Percentiles rank a stretch among this genome's conserved stretches.
Evolutionary conservation across 2,888 invertebrate genomes (phyloP).

Genomic region (Teinopalpus imperialis): DNA sequence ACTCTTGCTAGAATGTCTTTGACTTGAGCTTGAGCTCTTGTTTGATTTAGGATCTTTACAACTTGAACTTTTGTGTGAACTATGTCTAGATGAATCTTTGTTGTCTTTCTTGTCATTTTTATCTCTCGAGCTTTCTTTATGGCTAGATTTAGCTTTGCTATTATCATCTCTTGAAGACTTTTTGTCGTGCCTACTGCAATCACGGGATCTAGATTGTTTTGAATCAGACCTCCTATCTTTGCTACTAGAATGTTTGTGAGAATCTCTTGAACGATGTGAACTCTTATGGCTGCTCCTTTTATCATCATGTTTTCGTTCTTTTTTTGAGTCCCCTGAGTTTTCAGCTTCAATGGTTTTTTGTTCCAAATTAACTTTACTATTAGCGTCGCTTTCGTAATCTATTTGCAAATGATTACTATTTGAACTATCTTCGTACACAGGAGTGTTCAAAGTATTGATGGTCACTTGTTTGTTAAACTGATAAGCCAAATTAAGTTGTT

Average conservation of each 20-base stretch:
- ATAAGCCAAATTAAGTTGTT: constrained; percentile 52
- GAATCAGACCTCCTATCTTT: constrained; percentile 66
- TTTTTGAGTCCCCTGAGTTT: constrained; percentile 58
- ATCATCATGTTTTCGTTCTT: constrained; percentile 58
- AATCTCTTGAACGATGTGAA: constrained; percentile 67
- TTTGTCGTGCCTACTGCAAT: constrained; percentile 61
- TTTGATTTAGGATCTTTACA: constrained; percentile 63
- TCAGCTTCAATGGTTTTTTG: constrained; percentile 55
- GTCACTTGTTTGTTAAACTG: constrained; percentile 68
- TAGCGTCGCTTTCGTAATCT: constrained; percentile 74
- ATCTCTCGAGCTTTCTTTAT: constrained; percentile 61
- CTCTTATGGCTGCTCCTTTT: constrained; percentile 61
- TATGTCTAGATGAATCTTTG: constrained; percentile 65
- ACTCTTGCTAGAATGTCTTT: constrained; percentile 55
- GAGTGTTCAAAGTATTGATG: constrained; percentile 64
- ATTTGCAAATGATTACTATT: constrained; percentile 71
- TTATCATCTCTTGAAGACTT: constrained; percentile 63
- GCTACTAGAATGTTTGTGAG: constrained; percentile 63
- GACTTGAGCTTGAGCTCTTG: constrained; percentile 43
- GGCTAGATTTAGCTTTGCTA: constrained; percentile 55
- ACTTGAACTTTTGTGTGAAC: constrained; percentile 62
- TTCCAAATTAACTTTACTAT: constrained; percentile 67
- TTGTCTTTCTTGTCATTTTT: constrained; percentile 60
- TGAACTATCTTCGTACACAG: constrained; percentile 70
- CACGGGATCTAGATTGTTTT: constrained; percentile 63